Evolutionary conservation across 2,113 vertebrate species (phyloP).

Genomic region (Alces alces): DNA sequence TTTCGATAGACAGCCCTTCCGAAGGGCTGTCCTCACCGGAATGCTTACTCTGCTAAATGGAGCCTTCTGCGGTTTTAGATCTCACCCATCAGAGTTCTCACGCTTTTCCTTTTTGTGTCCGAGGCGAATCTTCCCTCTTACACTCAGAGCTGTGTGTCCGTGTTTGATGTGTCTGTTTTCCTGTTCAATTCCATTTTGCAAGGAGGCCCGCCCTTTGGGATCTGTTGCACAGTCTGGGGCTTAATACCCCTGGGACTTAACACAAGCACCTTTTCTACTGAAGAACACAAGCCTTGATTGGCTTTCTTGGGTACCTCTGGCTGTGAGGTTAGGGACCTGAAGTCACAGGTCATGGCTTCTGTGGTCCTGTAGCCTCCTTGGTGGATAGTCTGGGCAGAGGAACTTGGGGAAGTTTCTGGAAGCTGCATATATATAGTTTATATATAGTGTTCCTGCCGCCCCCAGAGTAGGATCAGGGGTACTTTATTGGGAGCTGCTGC

Average conservation of each 20-base stretch:
- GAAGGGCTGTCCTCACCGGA: neutral
- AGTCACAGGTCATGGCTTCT: neutral
- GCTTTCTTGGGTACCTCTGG: neutral
- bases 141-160: neutral
- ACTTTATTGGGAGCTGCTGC: neutral
- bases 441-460: neutral
- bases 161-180: neutral
- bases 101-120: neutral
- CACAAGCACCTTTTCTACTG: neutral
- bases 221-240: neutral
- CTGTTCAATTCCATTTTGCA: neutral
- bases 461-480: neutral
- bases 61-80: neutral
- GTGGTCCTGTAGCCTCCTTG: neutral
- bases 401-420: neutral
- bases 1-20: neutral
- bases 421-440: neutral
- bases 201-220: neutral
- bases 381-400: neutral
- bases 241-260: conserved; percentile 17
- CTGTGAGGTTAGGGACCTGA: neutral
- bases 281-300: neutral
- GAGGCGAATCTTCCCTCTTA: neutral
- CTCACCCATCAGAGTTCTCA: neutral
- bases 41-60: neutral